Percentiles rank a stretch among this genome's conserved stretches.
phyloP scores from a whole-genome alignment of 2,113 vertebrate species.

The Ceyx margarethae region DNA sequence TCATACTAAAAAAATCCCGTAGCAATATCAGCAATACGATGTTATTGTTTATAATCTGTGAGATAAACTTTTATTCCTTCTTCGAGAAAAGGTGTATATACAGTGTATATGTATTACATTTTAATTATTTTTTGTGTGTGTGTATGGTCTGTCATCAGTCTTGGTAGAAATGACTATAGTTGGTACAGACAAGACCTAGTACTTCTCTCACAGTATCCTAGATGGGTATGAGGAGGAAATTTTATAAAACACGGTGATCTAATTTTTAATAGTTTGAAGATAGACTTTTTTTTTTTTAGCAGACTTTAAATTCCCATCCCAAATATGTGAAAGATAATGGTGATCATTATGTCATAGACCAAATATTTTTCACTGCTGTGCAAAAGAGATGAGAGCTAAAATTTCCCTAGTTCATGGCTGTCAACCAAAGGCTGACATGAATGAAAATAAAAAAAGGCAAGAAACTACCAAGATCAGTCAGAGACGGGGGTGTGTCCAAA shows the following conservation, averaged over 20 bases:
- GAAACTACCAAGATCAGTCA: constrained; percentile 27
- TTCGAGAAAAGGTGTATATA: not conserved
- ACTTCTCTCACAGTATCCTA: not conserved
- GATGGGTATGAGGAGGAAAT: not conserved
- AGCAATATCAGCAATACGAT: not conserved
- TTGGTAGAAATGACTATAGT: not conserved
- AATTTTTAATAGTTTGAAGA: not conserved
- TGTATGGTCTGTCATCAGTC: not conserved
- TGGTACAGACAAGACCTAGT: not conserved
- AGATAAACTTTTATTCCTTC: not conserved
- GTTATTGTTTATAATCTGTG: not conserved
- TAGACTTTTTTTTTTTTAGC: not conserved
- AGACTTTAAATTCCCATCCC: not conserved
- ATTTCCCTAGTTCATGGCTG: constrained; percentile 21
- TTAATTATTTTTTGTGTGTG: not conserved
- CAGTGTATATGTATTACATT: not conserved
- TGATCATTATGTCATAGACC: not conserved
- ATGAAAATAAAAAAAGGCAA: not conserved
- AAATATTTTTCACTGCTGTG: not conserved
- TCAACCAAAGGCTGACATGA: not conserved
- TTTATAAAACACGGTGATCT: not conserved
- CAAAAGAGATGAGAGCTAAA: constrained; percentile 16
- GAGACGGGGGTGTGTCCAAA: not conserved
- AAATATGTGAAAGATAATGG: not conserved
- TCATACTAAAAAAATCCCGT: not conserved